Conservation (phyloP, 2,797 vertebrate species). For the Sebastes iracundus region DNA sequence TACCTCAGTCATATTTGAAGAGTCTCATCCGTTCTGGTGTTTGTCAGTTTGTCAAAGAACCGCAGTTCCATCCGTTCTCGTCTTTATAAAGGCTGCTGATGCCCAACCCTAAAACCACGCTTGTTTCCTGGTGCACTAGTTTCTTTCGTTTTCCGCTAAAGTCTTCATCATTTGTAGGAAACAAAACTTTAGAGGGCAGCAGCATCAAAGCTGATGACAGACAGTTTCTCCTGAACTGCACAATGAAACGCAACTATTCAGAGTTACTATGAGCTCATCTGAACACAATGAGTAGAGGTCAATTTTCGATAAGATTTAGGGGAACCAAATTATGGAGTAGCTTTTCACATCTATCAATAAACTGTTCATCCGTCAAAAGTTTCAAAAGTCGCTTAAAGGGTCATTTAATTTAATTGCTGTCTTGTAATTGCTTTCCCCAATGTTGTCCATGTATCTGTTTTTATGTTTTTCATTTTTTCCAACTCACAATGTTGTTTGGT, state of each 20-base stretch:
- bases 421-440: too few species aligned
- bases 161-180: fast-evolving
- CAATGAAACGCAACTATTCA: conserved; percentile 21
- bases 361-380: too few species aligned
- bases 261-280: too few species aligned
- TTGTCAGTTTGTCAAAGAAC: fast-evolving
- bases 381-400: too few species aligned
- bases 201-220: fast-evolving
- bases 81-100: not conserved
- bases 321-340: too few species aligned
- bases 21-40: not conserved
- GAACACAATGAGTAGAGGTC: too few species aligned
- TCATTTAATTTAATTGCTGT: too few species aligned
- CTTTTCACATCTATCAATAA: too few species aligned
- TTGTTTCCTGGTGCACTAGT: fast-evolving
- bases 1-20: conserved; percentile 24
- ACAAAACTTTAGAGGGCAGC: not conserved
- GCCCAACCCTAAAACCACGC: not conserved
- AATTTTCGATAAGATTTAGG: too few species aligned
- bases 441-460: too few species aligned
- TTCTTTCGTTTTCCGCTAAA: not conserved
- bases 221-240: fast-evolving
- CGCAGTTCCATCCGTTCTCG: fast-evolving
- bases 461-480: too few species aligned
- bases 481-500: too few species aligned